Evolutionary conservation across 2,797 vertebrate genomes (phyloP).

Genomic region (Gymnoscopelus microlampas): DNA sequence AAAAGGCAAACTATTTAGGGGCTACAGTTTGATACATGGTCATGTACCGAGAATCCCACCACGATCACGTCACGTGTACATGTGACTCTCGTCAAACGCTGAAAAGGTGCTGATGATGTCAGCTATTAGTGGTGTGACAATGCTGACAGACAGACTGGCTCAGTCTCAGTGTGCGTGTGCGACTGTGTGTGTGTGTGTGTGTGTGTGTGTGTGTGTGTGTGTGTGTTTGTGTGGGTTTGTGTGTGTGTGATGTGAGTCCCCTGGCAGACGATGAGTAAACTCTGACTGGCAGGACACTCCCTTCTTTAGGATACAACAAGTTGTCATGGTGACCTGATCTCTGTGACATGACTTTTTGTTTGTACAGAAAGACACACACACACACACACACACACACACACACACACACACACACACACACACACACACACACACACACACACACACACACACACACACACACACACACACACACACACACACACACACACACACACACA

Average conservation of each 20-base stretch:
- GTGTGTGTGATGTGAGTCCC: neutral
- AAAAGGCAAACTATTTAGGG: too few relatives aligned
- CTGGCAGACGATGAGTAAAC: constrained; percentile 42
- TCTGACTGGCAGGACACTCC: constrained; percentile 28
- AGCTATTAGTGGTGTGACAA: too few relatives aligned
- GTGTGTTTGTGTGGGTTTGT: too few relatives aligned
- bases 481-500: constrained; percentile 1
- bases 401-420: constrained; percentile 4
- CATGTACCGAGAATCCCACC: too few relatives aligned
- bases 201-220: too few relatives aligned
- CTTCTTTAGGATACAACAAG: constrained; percentile 10
- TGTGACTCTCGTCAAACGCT: too few relatives aligned
- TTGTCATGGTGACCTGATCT: too few relatives aligned
- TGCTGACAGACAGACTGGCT: constrained; percentile 18
- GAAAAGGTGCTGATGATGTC: too few relatives aligned
- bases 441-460: constrained; percentile 14
- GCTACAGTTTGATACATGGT: too few relatives aligned
- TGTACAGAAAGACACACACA: neutral
- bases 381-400: neutral
- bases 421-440: constrained; percentile 22
- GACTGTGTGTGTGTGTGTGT: too few relatives aligned
- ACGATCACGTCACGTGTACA: too few relatives aligned
- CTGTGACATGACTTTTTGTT: neutral
- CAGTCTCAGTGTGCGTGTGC: neutral
- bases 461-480: constrained; percentile 24